Percentiles rank a stretch among this genome's conserved stretches.
Evolutionary conservation across 2,888 invertebrate genomes (phyloP).

Genomic region (Sepiola atlantica): DNA sequence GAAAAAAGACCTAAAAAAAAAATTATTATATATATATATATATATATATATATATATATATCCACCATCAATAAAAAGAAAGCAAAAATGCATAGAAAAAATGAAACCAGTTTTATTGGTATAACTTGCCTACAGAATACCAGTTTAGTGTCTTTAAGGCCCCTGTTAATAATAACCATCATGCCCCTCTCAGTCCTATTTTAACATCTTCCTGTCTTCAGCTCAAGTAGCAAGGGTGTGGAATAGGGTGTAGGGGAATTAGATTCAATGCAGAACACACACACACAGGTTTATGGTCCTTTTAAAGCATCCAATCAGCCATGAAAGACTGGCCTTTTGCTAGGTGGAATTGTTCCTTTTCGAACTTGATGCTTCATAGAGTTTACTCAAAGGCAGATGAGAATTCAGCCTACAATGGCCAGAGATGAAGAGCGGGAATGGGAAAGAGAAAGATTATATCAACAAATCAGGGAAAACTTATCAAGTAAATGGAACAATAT

Average conservation of each 20-base stretch:
- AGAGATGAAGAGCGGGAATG: not conserved
- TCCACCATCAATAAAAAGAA: not conserved
- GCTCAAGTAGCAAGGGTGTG: not conserved
- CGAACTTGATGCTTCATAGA: not conserved
- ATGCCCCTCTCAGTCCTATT: not conserved
- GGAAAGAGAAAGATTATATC: not conserved
- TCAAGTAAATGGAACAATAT: conserved; percentile 32
- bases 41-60: not conserved
- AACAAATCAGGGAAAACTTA: not conserved
- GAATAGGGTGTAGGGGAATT: not conserved
- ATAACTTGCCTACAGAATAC: not conserved
- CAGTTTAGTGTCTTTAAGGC: not conserved
- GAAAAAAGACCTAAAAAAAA: not conserved
- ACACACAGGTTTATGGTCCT: conserved; percentile 8
- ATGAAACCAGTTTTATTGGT: not conserved
- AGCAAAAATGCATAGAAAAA: not conserved
- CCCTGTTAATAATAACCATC: not conserved
- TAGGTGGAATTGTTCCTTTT: conserved; percentile 1
- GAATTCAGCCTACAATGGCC: not conserved
- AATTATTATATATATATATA: not conserved
- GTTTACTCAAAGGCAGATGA: not conserved
- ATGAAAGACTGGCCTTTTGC: not conserved
- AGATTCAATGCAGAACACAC: not conserved
- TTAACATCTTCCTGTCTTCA: not conserved
- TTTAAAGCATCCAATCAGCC: not conserved